phyloP scores from a whole-genome alignment of 2,888 invertebrate genomes.

The Dorcus parallelipipedus region DNA sequence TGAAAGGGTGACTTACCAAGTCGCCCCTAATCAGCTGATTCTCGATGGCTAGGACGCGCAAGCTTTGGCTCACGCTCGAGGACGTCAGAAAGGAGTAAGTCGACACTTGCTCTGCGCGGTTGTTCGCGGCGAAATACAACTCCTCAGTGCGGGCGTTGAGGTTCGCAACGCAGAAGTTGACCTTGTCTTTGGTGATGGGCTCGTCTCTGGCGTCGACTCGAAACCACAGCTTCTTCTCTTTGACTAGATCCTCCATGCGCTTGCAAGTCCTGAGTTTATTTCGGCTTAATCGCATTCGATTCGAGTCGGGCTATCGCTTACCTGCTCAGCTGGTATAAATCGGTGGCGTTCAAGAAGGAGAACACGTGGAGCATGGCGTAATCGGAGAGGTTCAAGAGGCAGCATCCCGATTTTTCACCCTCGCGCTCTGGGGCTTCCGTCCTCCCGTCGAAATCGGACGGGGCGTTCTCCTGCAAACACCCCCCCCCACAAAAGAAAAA shows the following conservation, averaged over 20 bases:
- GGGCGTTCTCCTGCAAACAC: too few relatives aligned
- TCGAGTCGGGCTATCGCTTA: constrained; percentile 23
- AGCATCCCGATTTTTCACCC: too few relatives aligned
- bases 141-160: constrained; percentile 32
- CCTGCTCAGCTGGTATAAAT: constrained; percentile 38
- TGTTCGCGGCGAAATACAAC: constrained; percentile 17
- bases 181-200: constrained; percentile 35
- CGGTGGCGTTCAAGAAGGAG: constrained; percentile 37
- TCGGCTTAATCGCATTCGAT: not conserved
- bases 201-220: constrained; percentile 35
- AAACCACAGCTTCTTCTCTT: constrained; percentile 38
- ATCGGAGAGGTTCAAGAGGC: constrained; percentile 32
- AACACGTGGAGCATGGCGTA: constrained; percentile 37
- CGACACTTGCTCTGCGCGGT: constrained; percentile 14
- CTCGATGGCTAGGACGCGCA: constrained; percentile 42
- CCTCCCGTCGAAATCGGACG: too few relatives aligned
- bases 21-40: constrained; percentile 37
- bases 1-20: constrained; percentile 24
- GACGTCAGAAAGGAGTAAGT: constrained; percentile 7
- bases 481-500: too few relatives aligned
- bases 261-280: constrained; percentile 30
- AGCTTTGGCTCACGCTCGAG: constrained; percentile 21
- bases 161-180: constrained; percentile 34
- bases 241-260: constrained; percentile 33
- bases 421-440: too few relatives aligned